Base-by-base conservation (phyloP, 1,140 invertebrate genomes). In the Sarcophaga peregrina region DNA sequence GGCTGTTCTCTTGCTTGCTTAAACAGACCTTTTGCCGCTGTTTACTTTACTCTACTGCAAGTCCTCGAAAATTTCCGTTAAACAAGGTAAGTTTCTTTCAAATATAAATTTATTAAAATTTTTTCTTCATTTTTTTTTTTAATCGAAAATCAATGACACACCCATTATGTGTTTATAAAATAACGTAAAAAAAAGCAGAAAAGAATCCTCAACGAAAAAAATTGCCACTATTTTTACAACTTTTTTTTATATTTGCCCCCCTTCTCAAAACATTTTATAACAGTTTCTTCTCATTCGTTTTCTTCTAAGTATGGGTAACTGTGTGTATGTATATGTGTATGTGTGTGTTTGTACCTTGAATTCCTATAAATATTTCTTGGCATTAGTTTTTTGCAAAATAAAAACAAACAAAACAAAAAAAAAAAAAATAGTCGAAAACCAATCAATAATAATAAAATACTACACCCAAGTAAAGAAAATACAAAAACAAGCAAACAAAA, bases 341-440 rank as follows among this genome's bases (percentile, higher is more conserved):
- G 15, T 11, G 54, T 58, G 6, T 58, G 13, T 58, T 6, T 58
- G 62, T 68, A 17, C 62, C 62, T 68, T 68, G 62, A 68, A 68
- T 68, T 20, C 62, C 62, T 68, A 68, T 20, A 68, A 68, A 68
- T 68, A 68, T 68, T 68, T 68, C 62, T 68, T 68, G 62, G 62
- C 62, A 68, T 20, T 20, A 68, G 62, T 68, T 20, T 68, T 68
- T 68, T 58, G 54, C 13, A 13, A 13, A n/a, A 68, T 4, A 68
- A 68, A 20, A 68, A 68, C 17, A 68, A 8, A 37, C 25, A 4
- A 37, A 25, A 68, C 9, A 25, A 68, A 37, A 68, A 25, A 68
- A 62, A 15, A 15, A n/a, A 11, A 62, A 68, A 20, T 20, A 68
- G 6, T 68, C n/a, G 62, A 68, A 68, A 68, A 68, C 62, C 62